These are phyloP conservation scores for Streblospio benedicti DNA, from an alignment of 1,140 invertebrate genomes.

Conservation along the genomic window DNA sequence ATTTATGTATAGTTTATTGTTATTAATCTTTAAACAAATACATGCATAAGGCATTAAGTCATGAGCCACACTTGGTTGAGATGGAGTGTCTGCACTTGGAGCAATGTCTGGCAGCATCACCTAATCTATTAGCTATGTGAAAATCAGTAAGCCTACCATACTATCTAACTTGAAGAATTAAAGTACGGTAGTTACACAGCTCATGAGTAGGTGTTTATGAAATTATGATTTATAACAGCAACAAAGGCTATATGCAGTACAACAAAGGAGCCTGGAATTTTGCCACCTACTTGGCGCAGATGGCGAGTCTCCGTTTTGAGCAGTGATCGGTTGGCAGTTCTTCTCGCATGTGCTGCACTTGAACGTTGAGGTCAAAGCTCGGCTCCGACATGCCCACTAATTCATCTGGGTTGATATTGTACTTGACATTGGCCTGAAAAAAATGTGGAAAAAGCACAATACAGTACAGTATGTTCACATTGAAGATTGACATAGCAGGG, in stretches of 20 bases:
- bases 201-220: background rate
- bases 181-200: background rate
- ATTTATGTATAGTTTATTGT: background rate
- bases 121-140: background rate
- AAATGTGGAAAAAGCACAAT: background rate
- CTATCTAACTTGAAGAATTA: background rate
- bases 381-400: background rate
- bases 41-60: background rate
- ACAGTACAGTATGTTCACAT: background rate
- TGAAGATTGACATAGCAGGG: background rate
- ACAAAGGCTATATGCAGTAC: background rate
- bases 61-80: background rate
- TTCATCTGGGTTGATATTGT: slow-evolving; percentile 22
- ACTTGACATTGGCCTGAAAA: slow-evolving; percentile 33
- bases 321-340: too few species aligned
- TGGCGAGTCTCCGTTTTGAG: background rate
- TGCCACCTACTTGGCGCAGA: background rate
- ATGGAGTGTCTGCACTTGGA: background rate
- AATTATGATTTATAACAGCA: background rate
- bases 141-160: background rate
- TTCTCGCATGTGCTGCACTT: too few species aligned
- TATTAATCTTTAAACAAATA: background rate
- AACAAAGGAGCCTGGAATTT: too few species aligned
- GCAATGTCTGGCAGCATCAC: background rate
- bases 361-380: too few species aligned